These are phyloP conservation scores for Apodemia duryi DNA, from an alignment of 2,888 invertebrate genomes.

Conservation along the genomic window DNA sequence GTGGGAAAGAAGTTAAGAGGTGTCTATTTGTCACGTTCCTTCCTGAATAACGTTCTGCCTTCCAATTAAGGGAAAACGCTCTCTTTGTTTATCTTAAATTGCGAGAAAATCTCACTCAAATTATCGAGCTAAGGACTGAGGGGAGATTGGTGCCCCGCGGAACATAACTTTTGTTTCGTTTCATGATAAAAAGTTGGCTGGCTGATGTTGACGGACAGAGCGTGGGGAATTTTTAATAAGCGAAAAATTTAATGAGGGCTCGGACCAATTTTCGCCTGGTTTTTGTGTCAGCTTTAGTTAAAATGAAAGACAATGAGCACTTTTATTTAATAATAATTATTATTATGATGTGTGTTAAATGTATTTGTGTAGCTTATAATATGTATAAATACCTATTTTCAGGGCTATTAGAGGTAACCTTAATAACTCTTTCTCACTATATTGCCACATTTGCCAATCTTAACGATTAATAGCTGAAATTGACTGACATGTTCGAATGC, in stretches of 20 bases:
- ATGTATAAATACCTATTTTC: too few species aligned
- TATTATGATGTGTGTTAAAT: neutral
- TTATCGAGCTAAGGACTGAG: slow-evolving; percentile 75
- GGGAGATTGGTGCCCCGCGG: slow-evolving; percentile 61
- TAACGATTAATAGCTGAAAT: too few species aligned
- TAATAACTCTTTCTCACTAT: too few species aligned
- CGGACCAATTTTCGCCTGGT: slow-evolving; percentile 58
- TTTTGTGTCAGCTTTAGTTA: slow-evolving; percentile 52
- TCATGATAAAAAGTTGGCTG: slow-evolving; percentile 71
- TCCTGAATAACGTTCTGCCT: slow-evolving; percentile 77
- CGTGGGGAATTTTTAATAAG: slow-evolving; percentile 78
- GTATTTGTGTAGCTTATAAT: neutral
- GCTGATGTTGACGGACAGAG: slow-evolving; percentile 63
- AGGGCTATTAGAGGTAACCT: too few species aligned
- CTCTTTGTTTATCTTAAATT: slow-evolving; percentile 80
- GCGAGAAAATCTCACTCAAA: slow-evolving; percentile 80
- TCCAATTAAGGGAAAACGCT: slow-evolving; percentile 79
- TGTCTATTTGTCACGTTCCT: slow-evolving; percentile 79
- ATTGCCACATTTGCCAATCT: too few species aligned
- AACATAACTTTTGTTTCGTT: slow-evolving; percentile 72
- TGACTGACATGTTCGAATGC: too few species aligned
- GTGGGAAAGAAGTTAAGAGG: slow-evolving; percentile 79
- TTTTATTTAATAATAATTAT: slow-evolving; percentile 35
- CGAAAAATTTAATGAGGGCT: slow-evolving; percentile 76
- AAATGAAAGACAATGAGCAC: slow-evolving; percentile 42